Evolutionary conservation across 2,888 invertebrate genomes (phyloP).

Genomic region (Lutraria lutraria): DNA sequence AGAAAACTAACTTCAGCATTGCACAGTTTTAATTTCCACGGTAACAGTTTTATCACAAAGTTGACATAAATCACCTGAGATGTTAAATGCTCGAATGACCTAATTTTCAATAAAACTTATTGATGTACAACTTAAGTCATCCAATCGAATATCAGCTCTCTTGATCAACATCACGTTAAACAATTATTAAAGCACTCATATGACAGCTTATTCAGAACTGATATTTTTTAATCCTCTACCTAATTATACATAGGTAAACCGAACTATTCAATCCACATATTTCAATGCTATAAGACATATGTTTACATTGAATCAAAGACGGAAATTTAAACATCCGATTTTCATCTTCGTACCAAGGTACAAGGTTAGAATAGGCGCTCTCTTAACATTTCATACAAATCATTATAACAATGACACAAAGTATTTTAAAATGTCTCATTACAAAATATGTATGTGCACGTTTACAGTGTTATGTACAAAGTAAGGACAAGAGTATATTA

Average conservation of each 20-base stretch:
- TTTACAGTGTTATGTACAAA: not conserved
- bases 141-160: too few relatives aligned
- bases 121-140: too few relatives aligned
- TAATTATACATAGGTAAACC: not conserved
- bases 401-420: slow-evolving; percentile 12
- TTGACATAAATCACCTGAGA: too few relatives aligned
- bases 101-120: too few relatives aligned
- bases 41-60: not conserved
- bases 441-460: not conserved
- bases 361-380: not conserved
- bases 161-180: not conserved
- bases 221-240: not conserved
- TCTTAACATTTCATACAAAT: not conserved
- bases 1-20: not conserved
- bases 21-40: not conserved
- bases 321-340: not conserved
- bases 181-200: not conserved
- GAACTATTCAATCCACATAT: not conserved
- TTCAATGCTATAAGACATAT: not conserved
- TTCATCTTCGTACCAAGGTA: not conserved
- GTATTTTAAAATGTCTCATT: slow-evolving; percentile 17
- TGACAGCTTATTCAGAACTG: not conserved
- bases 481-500: not conserved
- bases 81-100: too few relatives aligned
- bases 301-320: not conserved